Percentiles rank a stretch among this genome's conserved stretches.
Evolutionary conservation across 53 echinoderm and acorn worm species (phyloP).

Genomic region (Temnopleurus reevesii): DNA sequence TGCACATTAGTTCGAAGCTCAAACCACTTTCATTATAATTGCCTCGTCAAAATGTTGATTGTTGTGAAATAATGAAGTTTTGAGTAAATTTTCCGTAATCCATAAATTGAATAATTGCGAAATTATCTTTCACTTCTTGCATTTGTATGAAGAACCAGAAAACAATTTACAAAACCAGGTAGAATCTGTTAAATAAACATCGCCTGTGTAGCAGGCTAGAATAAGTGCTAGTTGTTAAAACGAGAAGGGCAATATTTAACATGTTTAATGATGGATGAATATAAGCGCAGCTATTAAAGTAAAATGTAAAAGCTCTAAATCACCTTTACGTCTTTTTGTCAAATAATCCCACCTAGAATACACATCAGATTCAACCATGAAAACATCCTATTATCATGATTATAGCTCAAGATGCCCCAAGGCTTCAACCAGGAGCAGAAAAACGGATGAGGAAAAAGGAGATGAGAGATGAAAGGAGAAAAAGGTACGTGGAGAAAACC

Average conservation of each 20-base stretch:
- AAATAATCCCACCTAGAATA: not conserved
- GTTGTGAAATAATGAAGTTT: no score
- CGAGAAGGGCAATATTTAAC: conserved; percentile 10
- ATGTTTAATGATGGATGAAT: not conserved
- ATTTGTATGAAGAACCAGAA: no score
- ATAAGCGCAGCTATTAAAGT: not conserved
- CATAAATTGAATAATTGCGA: no score
- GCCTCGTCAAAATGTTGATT: no score
- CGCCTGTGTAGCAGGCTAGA: not conserved
- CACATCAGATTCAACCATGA: not conserved
- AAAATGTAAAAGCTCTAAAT: conserved; percentile 23
- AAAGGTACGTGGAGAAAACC: not conserved
- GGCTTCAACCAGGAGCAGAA: not conserved
- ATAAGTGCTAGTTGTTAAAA: not conserved
- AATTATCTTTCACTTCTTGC: no score
- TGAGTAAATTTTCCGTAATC: no score
- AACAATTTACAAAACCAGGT: not conserved
- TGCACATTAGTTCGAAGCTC: no score
- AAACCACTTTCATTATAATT: no score
- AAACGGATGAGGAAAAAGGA: not conserved
- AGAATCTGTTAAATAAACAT: not conserved
- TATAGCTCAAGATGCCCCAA: not conserved
- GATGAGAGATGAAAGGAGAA: not conserved
- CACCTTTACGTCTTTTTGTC: conserved; percentile 19
- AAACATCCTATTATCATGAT: conserved; percentile 29